Percentiles rank a stretch among this genome's conserved stretches.
phyloP scores from a whole-genome alignment of 2,113 vertebrate species.

The Lepus europaeus region DNA sequence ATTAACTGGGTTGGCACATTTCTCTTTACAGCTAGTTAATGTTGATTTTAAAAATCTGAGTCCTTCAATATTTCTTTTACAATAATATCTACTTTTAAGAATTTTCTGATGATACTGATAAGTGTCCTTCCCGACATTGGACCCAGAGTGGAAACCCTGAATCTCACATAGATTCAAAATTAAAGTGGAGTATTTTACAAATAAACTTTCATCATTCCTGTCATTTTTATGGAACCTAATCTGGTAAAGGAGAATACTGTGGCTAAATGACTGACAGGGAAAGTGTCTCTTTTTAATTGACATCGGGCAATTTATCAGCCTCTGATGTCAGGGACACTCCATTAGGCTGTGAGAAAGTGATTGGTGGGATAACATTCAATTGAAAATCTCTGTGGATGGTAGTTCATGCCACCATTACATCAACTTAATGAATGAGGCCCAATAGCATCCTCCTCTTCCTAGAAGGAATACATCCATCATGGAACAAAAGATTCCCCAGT shows the following conservation, averaged over 20 bases:
- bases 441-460: slow-evolving; percentile 69
- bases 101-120: slow-evolving; percentile 39
- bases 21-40: not conserved
- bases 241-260: slow-evolving; percentile 75
- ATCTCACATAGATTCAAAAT: slow-evolving; percentile 16
- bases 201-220: slow-evolving; percentile 83
- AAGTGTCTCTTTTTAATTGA: slow-evolving; percentile 87
- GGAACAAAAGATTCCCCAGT: slow-evolving; percentile 58
- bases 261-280: slow-evolving; percentile 80
- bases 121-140: slow-evolving; percentile 16
- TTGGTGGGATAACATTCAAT: slow-evolving; percentile 79
- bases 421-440: slow-evolving; percentile 81
- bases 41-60: not conserved
- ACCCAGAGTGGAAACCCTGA: not conserved
- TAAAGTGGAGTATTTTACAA: slow-evolving; percentile 64
- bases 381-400: slow-evolving; percentile 82
- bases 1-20: not conserved
- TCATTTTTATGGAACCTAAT: slow-evolving; percentile 82
- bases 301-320: slow-evolving; percentile 83
- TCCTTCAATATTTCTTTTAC: not conserved
- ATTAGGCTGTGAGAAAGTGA: slow-evolving; percentile 82
- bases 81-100: slow-evolving; percentile 39
- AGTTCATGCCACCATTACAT: slow-evolving; percentile 80
- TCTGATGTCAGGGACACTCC: slow-evolving; percentile 73
- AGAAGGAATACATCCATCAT: slow-evolving; percentile 77